Base-by-base conservation (phyloP, 2,797 vertebrate genomes). In the Microctenopoma steveboyesi region DNA sequence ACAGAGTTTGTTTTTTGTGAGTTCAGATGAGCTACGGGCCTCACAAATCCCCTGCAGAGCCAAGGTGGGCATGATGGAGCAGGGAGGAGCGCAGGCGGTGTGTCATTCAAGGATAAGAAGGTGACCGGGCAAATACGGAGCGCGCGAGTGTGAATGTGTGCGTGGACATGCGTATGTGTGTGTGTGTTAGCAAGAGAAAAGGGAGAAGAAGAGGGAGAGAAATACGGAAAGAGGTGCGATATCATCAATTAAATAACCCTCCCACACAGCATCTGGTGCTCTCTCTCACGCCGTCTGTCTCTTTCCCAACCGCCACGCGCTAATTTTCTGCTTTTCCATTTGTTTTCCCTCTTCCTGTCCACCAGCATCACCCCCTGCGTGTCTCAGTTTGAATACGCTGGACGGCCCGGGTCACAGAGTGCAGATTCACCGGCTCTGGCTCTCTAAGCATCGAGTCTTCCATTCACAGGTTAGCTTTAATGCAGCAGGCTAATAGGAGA, bases 181-280 rank as follows among this genome's bases (percentile, higher is more conserved):
- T 72, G 66, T 22, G 22, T 22, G 22, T 54, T 56, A 27, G 13
- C 78, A 64, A 64, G 74, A 71, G 66, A 70, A 73, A 62, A 69
- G 66, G 64, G 70, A 84, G 74, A 83, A 79, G 42, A 84, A 76
- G 79, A 80, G 65, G 45, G 82, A 80, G 76, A 74, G 78, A 84
- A 82, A 71, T 46, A 78, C 69, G 69, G 72, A 86, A 78, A 72
- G 71, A 90, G 87, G 90, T 91, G 91, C 88, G 86, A 92, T 92
- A 89, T 91, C 82, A 89, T 89, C 88, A 91, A 91, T 93, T 89
- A 92, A 90, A 90, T 90, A 93, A 89, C 78, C 85, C 87, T 87
- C 92, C 90, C 87, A 90, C 88, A 87, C 86, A 88, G 90, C 88
- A 93, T 89, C 91, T 92, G 91, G 88, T 86, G 84, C 85, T 84